Evolutionary conservation across 2,797 vertebrate species (phyloP), one percentile per base, ranked within the genome.

Genomic region (Antennarius maculatus): DNA sequence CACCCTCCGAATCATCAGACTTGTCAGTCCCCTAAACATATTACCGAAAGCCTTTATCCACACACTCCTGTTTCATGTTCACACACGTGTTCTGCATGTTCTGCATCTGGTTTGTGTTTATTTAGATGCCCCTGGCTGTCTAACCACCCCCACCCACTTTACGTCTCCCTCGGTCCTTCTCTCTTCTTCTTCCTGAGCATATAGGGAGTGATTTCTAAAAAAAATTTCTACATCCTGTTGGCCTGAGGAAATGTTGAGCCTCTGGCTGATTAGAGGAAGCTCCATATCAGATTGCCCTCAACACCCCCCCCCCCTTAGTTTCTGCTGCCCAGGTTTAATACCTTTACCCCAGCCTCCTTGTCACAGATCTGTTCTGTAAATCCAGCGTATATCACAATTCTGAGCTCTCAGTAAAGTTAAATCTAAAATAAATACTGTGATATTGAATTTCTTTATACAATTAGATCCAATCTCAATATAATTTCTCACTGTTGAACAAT

Each of bases 251-350:
- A 57, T 71, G 69, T 55, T 74, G 80, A 79, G 86, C 86, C 86
- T 74, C 77, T 84, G 84, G 86, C 84, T 91, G 89, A 91, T 91
- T 88, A 85, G 77, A 89, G 81, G 88, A 86, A 86, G 64, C 77
- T 67, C 73, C 41, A 17, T 83, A 89, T 89, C 87, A 73, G 64
- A 80, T 86, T 85, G 57, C 77, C 50, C 37, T 45, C 50, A 18
- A 1, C 42, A 23, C 2, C 29, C 70, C 61, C 29, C 70, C 61
- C 34, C 27, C 15, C 4, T 12, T 50, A 23, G 46, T 17, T 53
- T 41, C 56, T 42, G 70, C 65, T 58, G 63, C 62, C 31, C 75
- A 76, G 69, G 64, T 85, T 78, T 78, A 78, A 82, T 80, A 85
- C 29, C 58, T 66, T 27, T 46, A n/a, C 12, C 61, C 53, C 56